phyloP scores from a whole-genome alignment of 2,113 vertebrate genomes.

The Silurus meridionalis region DNA sequence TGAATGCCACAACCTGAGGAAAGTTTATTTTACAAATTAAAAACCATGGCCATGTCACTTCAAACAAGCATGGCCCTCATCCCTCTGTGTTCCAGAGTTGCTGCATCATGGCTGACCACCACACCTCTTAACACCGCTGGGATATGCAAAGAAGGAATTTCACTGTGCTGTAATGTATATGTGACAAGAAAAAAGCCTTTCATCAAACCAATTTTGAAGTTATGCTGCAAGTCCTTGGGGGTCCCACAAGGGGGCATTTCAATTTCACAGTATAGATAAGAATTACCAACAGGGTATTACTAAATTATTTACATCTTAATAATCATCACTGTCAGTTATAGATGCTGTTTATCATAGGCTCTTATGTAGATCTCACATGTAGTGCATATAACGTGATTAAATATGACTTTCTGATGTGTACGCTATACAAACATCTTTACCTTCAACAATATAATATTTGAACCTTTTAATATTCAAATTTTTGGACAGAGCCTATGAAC shows the following conservation, averaged over 20 bases:
- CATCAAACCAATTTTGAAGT: background rate
- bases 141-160: too few relatives aligned
- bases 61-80: too few relatives aligned
- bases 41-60: background rate
- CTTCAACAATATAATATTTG: background rate
- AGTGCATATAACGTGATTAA: background rate
- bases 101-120: too few relatives aligned
- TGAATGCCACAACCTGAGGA: conserved; percentile 85
- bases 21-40: background rate
- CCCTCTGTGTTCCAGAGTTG: too few relatives aligned
- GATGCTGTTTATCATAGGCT: too few relatives aligned
- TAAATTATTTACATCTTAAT: background rate
- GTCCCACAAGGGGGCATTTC: background rate
- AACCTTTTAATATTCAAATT: background rate
- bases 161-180: too few relatives aligned
- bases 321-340: background rate
- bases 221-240: background rate
- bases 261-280: background rate
- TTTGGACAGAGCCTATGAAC: background rate
- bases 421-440: background rate
- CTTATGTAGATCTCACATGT: background rate
- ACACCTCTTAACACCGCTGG: too few relatives aligned
- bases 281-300: background rate
- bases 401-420: background rate
- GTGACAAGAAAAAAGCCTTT: too few relatives aligned